Conservation (phyloP, 2,888 invertebrate species). For the Melanophora roralis region DNA sequence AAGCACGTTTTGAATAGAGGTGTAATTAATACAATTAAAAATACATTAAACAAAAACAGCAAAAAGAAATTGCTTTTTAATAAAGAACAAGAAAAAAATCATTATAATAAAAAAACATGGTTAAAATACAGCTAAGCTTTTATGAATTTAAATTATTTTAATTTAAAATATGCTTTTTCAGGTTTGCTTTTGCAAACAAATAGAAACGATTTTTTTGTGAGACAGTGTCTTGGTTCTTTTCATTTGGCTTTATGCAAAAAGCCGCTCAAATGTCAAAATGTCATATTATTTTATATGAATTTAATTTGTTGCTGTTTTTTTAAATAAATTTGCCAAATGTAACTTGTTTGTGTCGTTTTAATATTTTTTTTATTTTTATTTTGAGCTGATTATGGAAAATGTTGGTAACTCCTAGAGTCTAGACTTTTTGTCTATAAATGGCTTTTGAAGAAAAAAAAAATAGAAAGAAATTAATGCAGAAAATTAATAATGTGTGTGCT, state of each 20-base stretch:
- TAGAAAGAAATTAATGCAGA: constrained; percentile 56
- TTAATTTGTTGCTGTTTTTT: constrained; percentile 19
- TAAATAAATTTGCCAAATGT: constrained; percentile 36
- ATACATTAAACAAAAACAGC: constrained; percentile 57
- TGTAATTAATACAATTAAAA: constrained; percentile 63
- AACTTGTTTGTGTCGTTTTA: background rate
- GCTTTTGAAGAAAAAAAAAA: constrained; percentile 29
- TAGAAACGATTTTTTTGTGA: background rate
- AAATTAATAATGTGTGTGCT: constrained; percentile 55
- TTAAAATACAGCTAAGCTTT: constrained; percentile 41
- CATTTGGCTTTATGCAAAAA: constrained; percentile 57
- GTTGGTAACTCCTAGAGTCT: constrained; percentile 46
- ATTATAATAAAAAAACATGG: background rate
- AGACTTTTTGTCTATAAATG: constrained; percentile 63
- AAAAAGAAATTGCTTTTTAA: constrained; percentile 51
- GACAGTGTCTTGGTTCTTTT: constrained; percentile 18
- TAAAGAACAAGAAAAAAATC: constrained; percentile 8
- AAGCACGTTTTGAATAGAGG: constrained; percentile 60
- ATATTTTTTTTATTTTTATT: background rate
- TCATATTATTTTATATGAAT: constrained; percentile 46
- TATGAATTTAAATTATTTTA: constrained; percentile 60
- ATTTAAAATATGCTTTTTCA: constrained; percentile 30
- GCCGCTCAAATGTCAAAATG: constrained; percentile 63
- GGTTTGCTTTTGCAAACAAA: too few relatives aligned
- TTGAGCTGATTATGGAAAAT: constrained; percentile 50